Conservation (phyloP, 2,888 invertebrate species). For the Ichneumoninae sp. region DNA sequence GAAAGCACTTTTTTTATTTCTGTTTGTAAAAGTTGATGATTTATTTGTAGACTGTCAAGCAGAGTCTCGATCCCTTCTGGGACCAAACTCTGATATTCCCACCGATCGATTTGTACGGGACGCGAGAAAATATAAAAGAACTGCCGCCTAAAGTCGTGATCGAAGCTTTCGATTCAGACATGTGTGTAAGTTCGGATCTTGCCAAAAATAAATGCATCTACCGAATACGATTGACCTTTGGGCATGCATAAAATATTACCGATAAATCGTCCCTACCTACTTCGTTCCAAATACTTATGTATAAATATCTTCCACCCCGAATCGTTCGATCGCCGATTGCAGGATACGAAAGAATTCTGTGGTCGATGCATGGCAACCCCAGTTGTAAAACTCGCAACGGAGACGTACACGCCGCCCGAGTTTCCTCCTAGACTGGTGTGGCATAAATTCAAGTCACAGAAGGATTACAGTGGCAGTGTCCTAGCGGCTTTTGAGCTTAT, state of each 20-base stretch:
- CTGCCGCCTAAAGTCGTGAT: conserved; percentile 84
- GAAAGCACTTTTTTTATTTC: background rate
- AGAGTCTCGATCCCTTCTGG: conserved; percentile 87
- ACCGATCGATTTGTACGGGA: conserved; percentile 83
- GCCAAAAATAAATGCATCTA: conserved; percentile 9
- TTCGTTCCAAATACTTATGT: conserved; percentile 10
- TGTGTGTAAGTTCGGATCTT: conserved; percentile 79
- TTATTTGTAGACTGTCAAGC: conserved; percentile 78
- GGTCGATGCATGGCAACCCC: conserved; percentile 84
- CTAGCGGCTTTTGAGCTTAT: conserved; percentile 85
- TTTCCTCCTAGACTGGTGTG: conserved; percentile 84
- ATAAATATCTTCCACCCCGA: background rate
- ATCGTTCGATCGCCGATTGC: conserved; percentile 24
- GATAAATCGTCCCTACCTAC: conserved; percentile 22
- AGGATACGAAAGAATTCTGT: conserved; percentile 81
- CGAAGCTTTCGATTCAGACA: conserved; percentile 85
- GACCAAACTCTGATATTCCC: conserved; percentile 86
- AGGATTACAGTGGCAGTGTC: conserved; percentile 82
- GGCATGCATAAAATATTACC: conserved; percentile 55
- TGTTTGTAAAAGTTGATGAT: conserved; percentile 41
- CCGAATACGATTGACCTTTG: conserved; percentile 25
- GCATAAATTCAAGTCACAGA: conserved; percentile 81
- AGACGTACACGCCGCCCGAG: conserved; percentile 79
- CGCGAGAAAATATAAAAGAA: conserved; percentile 80
- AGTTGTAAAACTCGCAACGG: conserved; percentile 82